Percentiles rank a stretch among this genome's conserved stretches.
These are phyloP conservation scores for Coryphaenoides rupestris DNA, from an alignment of 2,113 vertebrate genomes.

Conservation along the genomic window DNA sequence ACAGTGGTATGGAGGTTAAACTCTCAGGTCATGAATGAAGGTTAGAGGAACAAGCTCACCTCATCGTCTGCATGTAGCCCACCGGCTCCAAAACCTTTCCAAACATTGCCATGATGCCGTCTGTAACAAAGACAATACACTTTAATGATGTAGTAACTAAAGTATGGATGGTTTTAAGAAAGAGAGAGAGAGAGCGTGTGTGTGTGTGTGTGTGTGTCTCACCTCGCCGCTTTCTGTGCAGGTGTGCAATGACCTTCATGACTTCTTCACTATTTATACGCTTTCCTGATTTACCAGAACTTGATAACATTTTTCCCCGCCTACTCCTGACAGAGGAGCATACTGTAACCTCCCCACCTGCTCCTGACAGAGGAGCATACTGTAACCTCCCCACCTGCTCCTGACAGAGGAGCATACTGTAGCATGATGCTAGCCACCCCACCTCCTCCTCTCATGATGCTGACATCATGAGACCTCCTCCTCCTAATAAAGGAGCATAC, in stretches of 20 bases:
- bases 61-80: slow-evolving; percentile 69
- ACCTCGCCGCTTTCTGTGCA: slow-evolving; percentile 20
- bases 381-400: too few relatives aligned
- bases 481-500: too few relatives aligned
- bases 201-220: slow-evolving; percentile 12
- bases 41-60: slow-evolving; percentile 22
- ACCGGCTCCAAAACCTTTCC: slow-evolving; percentile 70
- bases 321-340: background rate
- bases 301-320: slow-evolving; percentile 45
- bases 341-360: too few relatives aligned
- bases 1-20: background rate
- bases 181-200: too few relatives aligned
- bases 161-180: too few relatives aligned
- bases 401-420: too few relatives aligned
- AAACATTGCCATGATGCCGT: slow-evolving; percentile 61
- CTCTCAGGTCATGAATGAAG: background rate
- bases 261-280: slow-evolving; percentile 47
- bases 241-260: slow-evolving; percentile 48
- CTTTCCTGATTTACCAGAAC: slow-evolving; percentile 18
- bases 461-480: too few relatives aligned
- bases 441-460: too few relatives aligned
- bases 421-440: too few relatives aligned
- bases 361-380: too few relatives aligned
- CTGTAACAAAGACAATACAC: background rate
- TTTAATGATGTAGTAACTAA: background rate